phyloP scores from a whole-genome alignment of 2,113 vertebrate species.

The Coreoperca whiteheadi region DNA sequence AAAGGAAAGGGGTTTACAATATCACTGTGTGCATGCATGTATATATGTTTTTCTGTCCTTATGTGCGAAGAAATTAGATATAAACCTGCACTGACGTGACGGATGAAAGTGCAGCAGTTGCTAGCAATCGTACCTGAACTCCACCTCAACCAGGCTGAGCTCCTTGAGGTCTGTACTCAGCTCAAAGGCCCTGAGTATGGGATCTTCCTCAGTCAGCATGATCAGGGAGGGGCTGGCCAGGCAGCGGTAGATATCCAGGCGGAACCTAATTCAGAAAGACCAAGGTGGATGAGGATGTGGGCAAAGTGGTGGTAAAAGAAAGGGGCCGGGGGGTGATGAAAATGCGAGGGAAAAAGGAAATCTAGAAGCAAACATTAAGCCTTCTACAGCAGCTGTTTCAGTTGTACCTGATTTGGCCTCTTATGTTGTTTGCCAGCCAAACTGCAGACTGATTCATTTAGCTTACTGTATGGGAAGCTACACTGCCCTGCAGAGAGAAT shows the following conservation, averaged over 20 bases:
- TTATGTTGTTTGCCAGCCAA: conserved; percentile 41
- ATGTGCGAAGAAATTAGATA: not conserved
- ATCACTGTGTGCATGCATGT: not conserved
- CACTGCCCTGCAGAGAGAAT: conserved; percentile 41
- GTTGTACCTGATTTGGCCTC: conserved; percentile 34
- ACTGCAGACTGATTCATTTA: conserved; percentile 61
- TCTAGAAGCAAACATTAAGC: conserved; percentile 18
- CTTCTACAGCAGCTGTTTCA: conserved; percentile 27
- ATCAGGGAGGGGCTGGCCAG: conserved; percentile 97
- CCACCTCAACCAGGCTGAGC: conserved; percentile 97
- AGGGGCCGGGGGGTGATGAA: not conserved
- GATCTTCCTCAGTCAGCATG: conserved; percentile 98
- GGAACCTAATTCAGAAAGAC: conserved; percentile 87
- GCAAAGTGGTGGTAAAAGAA: not conserved
- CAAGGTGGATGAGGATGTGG: not conserved
- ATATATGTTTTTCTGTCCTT: not conserved
- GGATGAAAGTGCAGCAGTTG: not conserved
- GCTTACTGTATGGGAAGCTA: conserved; percentile 63
- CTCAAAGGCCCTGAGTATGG: conserved; percentile 97
- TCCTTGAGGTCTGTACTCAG: conserved; percentile 97
- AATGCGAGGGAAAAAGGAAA: not conserved
- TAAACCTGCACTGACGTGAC: conserved; percentile 1
- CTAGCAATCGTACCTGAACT: conserved; percentile 90
- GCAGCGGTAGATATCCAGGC: conserved; percentile 98
- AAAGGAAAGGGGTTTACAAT: not conserved